Evolutionary conservation across 1,140 invertebrate genomes (phyloP).

Genomic region (Melipona quadrifasciata): DNA sequence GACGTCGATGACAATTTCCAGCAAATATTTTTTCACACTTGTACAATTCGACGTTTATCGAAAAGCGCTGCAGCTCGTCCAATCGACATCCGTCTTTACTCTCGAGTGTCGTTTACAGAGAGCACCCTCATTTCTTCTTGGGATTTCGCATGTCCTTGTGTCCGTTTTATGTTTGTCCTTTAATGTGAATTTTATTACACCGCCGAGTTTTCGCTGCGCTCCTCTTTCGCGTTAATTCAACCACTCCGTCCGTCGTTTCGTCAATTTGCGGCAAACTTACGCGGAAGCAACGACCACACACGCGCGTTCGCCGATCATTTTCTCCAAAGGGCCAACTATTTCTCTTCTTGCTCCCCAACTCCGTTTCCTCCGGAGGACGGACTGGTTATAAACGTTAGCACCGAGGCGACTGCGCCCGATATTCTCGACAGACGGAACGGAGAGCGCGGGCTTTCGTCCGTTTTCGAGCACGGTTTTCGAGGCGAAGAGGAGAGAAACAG

Average conservation of each 20-base stretch:
- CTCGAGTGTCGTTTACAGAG: too few species aligned
- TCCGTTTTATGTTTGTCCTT: too few species aligned
- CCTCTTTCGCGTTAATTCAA: neutral
- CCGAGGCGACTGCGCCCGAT: slow-evolving; percentile 53
- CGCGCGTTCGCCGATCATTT: neutral
- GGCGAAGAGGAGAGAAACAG: neutral
- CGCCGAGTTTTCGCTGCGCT: neutral
- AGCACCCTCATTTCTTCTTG: too few species aligned
- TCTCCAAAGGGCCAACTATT: slow-evolving; percentile 29
- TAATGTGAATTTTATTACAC: too few species aligned
- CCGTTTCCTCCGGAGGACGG: slow-evolving; percentile 50
- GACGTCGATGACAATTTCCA: too few species aligned
- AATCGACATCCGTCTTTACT: too few species aligned
- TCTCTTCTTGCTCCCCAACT: slow-evolving; percentile 9
- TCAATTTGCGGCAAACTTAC: neutral
- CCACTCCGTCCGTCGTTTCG: neutral
- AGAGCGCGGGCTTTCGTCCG: slow-evolving; percentile 27
- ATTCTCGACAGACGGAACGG: slow-evolving; percentile 26
- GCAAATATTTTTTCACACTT: too few species aligned
- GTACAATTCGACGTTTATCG: too few species aligned
- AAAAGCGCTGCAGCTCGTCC: too few species aligned
- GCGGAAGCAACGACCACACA: too few species aligned
- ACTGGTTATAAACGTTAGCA: slow-evolving; percentile 50
- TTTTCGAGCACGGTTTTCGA: slow-evolving; percentile 47
- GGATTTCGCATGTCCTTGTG: too few species aligned